Evolutionary conservation across 2,888 invertebrate genomes (phyloP).

Genomic region (Agrilus cyanescens): DNA sequence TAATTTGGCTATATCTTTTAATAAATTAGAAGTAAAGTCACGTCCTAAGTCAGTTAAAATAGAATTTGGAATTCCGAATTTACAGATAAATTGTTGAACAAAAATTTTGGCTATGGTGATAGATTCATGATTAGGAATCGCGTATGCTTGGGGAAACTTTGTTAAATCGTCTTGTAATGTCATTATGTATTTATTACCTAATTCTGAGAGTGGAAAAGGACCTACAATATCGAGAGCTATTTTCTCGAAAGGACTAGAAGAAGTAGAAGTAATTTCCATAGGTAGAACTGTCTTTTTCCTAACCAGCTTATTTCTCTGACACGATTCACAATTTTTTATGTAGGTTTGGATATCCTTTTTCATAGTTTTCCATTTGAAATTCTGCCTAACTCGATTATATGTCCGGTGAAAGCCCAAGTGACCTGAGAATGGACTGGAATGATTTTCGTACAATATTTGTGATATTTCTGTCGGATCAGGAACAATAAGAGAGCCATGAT

Average conservation of each 20-base stretch:
- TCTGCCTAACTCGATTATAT: slow-evolving; percentile 18
- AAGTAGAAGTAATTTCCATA: slow-evolving; percentile 24
- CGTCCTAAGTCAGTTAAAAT: slow-evolving; percentile 14
- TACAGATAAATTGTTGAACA: slow-evolving; percentile 12
- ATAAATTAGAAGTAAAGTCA: slow-evolving; percentile 18
- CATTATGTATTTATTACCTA: slow-evolving; percentile 19
- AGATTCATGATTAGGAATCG: slow-evolving; percentile 23
- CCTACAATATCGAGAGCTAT: slow-evolving; percentile 24
- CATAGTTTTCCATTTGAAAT: slow-evolving; percentile 24
- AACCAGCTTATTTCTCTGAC: slow-evolving; percentile 23
- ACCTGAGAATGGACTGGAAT: slow-evolving; percentile 13
- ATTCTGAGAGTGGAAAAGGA: slow-evolving; percentile 18
- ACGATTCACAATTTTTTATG: slow-evolving; percentile 22
- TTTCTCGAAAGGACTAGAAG: slow-evolving; percentile 20
- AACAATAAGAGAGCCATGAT: slow-evolving; percentile 8
- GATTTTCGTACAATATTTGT: slow-evolving; percentile 17
- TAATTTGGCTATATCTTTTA: slow-evolving; percentile 21
- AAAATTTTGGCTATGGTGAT: slow-evolving; percentile 8
- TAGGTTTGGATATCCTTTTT: slow-evolving; percentile 23
- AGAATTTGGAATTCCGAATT: slow-evolving; percentile 13
- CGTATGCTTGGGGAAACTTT: slow-evolving; percentile 22
- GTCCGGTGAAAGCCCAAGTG: slow-evolving; percentile 18
- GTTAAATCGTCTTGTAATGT: slow-evolving; percentile 25
- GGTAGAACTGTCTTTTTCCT: slow-evolving; percentile 17
- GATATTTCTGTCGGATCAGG: slow-evolving; percentile 12